Base-by-base conservation (phyloP, 1,140 invertebrate genomes). In the Drosophila chauvacae region DNA sequence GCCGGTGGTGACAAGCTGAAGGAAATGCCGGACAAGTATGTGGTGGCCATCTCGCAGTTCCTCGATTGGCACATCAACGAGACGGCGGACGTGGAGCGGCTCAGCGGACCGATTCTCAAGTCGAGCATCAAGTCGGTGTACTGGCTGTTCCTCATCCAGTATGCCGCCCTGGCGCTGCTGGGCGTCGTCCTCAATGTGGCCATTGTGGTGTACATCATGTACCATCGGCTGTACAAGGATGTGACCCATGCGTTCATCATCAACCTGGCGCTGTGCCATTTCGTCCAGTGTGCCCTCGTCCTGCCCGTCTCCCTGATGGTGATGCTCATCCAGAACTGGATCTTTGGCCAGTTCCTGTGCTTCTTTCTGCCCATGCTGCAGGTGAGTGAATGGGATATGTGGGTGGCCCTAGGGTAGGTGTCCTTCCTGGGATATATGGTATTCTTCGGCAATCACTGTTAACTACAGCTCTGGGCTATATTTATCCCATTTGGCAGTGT, bases 281-380 rank as follows among this genome's bases (percentile, higher is more conserved):
- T 96, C 1, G 91, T 96, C 16, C 95, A 96, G 90, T 95, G 95
- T 81, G 78, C 95, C 11, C 86, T 95, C 58, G 95, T 96, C 9
- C 77, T 96, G 73, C 96, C 96, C 6, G 93, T 96, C 2, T 94
- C 95, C 2, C 78, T 96, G 55, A 94, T 95, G 62, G 95, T 96
- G 37, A 92, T 96, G 70, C 93, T 96, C 3, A 92, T 96, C 39
- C 94, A 96, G 77, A 96, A 96, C 88, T 96, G 96, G 96, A 93
- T 96, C 47, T 95, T 96, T 71, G 96, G 96, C 7, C 94, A 95
- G 66, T 95, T 96, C 77, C 84, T 96, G n/a, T 96, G 96, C 91
- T 96, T 95, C 80, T 95, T 96, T 84, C 79, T 96, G 48, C 96
- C 96, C 0, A 96, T 96, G 95, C 82, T 96, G 60, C 96, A 96